A percentile compares a stretch with the other conserved stretches of the same genome.
Conservation (phyloP, 2,113 vertebrate genomes). For the Stictonetta naevosa region DNA sequence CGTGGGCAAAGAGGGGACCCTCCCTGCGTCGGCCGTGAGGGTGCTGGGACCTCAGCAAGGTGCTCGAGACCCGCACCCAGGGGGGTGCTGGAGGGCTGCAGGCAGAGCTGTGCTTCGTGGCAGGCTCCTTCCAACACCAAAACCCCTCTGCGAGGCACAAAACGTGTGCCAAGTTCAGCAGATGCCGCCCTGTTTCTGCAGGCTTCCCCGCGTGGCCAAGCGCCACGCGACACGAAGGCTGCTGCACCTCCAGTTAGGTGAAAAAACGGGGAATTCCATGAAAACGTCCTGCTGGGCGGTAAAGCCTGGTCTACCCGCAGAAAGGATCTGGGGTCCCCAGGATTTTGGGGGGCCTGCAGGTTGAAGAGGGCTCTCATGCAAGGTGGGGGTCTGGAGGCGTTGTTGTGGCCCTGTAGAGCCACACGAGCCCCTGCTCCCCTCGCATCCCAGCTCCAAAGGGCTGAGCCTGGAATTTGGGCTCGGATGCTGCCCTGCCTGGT, state of each 20-base stretch:
- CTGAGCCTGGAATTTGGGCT: fast-evolving
- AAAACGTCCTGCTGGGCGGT: background rate
- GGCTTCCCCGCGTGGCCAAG: background rate
- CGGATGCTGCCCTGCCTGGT: background rate
- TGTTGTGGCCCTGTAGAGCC: background rate
- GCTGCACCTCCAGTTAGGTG: fast-evolving
- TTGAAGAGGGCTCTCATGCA: no score
- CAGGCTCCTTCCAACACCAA: background rate
- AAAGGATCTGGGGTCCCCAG: background rate
- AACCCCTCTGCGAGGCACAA: background rate
- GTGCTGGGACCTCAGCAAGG: background rate
- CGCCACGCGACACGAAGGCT: fast-evolving
- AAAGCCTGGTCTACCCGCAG: background rate
- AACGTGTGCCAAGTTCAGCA: fast-evolving
- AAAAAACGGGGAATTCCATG: background rate
- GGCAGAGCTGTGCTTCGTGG: background rate
- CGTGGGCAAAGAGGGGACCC: fast-evolving
- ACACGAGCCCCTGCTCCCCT: background rate
- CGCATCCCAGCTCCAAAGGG: fast-evolving
- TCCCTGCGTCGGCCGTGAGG: background rate
- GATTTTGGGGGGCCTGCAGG: background rate
- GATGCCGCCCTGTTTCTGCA: background rate
- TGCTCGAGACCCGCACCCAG: fast-evolving
- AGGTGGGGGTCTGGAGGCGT: background rate
- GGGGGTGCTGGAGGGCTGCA: background rate